Evolutionary conservation across 2,113 vertebrate species (phyloP), one percentile per base, ranked within the genome.

Genomic region (Pelodiscus sinensis): DNA sequence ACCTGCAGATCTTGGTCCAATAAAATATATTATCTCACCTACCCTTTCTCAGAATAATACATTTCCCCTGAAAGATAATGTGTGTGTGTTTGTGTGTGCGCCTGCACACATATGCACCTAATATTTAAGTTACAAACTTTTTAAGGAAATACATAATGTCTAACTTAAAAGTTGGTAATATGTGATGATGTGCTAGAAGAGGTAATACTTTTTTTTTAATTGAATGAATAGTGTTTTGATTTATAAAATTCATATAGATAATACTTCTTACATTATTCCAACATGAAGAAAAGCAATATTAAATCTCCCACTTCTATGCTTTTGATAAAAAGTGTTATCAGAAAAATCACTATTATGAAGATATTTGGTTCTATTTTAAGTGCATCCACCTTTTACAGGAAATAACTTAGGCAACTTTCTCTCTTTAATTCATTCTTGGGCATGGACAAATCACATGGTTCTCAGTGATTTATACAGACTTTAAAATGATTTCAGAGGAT

Each of bases 391-490:
- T 90, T 71, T 62, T 62, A 75, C 85, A 85, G 18, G 35, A 92
- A 94, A 96, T 93, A 90, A 75, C 29, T 19, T 8, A 94, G 55
- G 21, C 52, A 92, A 87, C 91, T 65, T 95, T 51, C 65, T 92
- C 19, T 65, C 31, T 25, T 79, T 91, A 92, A 93, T 96, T 91
- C 93, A 79, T 62, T 7, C 5, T 58, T 38, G 50, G 11, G 38
- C 90, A 92, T 51, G 50, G 29, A 14, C 57, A 85, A 9, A 92
- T 94, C 57, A 60, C 71, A 81, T 68, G 89, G 77, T 58, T 79
- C 85, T 57, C 85, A 44, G 54, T 91, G 55, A 91, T 27, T 95
- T 95, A 58, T 29, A 24, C 31, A 85, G 81, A 87, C 12, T 2
- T 8, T 79, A 62, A 8, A 65, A 65, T 92, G 92, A 93, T 84